Base-by-base conservation (phyloP, 2,797 vertebrate species). In the Lophius americanus region DNA sequence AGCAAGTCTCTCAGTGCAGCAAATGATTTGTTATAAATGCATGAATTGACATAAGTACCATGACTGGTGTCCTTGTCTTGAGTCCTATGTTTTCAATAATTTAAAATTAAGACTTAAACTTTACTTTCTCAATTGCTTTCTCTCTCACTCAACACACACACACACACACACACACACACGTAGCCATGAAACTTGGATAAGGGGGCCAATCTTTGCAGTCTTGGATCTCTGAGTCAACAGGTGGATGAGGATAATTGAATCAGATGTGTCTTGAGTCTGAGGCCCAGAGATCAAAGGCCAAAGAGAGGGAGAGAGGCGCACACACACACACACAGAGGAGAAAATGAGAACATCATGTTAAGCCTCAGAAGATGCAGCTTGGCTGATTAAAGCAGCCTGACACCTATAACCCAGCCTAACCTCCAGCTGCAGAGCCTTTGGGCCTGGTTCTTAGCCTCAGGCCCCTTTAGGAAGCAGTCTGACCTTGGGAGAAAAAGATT, bases 161-260 rank as follows among this genome's bases (percentile, higher is more conserved):
- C 33, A 4, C 42, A 33, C 2, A n/a, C 42, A 36, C 32, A 35
- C 39, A 33, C 55, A 65, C 71, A 73, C 73, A 85, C 62, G 63
- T 71, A 79, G 58, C 56, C 67, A 75, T 81, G 88, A 85, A 89
- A 84, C 81, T 76, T 76, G 71, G 78, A 88, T 68, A 75, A 69
- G 73, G 88, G 83, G 86, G 85, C 83, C 77, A 83, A 88, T 83
- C 81, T 72, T 85, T 79, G 84, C 90, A 90, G 92, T 91, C 84
- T 90, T 83, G 88, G 86, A 86, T 88, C 84, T 90, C 87, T 88
- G 90, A 92, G 91, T 93, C 92, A 93, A 94, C 93, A 93, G 93
- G 93, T 94, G 93, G 92, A 93, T 88, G 86, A 92, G 78, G 89
- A 92, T 94, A 94, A 94, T 93, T 93, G 90, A 94, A 94, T 93